Conservation (phyloP, 2,888 invertebrate species). For the Parasteatoda lunata region DNA sequence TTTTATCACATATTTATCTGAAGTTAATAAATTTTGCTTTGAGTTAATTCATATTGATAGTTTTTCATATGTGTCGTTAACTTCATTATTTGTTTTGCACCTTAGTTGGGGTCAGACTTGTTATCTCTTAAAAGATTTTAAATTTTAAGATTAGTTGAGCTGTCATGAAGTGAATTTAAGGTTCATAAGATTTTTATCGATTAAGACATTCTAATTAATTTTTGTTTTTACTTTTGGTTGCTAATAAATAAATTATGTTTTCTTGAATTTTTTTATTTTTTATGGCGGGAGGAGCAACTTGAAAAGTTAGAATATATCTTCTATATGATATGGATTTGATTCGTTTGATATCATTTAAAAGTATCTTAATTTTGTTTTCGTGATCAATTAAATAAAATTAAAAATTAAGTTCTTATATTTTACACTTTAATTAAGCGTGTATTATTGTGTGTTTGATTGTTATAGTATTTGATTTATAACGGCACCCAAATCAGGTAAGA, state of each 20-base stretch:
- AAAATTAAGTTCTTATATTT: too few species aligned
- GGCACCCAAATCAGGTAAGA: too few species aligned
- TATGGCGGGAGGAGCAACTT: background rate
- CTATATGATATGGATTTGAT: too few species aligned
- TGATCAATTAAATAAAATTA: too few species aligned
- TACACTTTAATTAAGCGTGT: too few species aligned
- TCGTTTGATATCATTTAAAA: too few species aligned
- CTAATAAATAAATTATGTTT: background rate
- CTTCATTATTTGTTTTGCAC: slow-evolving; percentile 50
- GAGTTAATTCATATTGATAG: background rate
- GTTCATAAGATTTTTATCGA: background rate
- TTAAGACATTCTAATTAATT: background rate
- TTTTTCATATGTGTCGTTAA: slow-evolving; percentile 33
- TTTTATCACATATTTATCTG: background rate
- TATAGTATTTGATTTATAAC: too few species aligned
- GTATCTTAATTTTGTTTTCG: too few species aligned
- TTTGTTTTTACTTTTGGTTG: background rate
- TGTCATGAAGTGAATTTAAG: background rate
- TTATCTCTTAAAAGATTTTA: background rate
- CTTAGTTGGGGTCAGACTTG: slow-evolving; percentile 35
- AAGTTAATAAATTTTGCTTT: background rate
- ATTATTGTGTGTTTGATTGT: too few species aligned
- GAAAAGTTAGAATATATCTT: too few species aligned
- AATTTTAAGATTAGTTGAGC: too few species aligned
- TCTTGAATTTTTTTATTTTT: slow-evolving; percentile 53